Conservation (phyloP, 2,113 vertebrate species). For the Clarias batrachus region DNA sequence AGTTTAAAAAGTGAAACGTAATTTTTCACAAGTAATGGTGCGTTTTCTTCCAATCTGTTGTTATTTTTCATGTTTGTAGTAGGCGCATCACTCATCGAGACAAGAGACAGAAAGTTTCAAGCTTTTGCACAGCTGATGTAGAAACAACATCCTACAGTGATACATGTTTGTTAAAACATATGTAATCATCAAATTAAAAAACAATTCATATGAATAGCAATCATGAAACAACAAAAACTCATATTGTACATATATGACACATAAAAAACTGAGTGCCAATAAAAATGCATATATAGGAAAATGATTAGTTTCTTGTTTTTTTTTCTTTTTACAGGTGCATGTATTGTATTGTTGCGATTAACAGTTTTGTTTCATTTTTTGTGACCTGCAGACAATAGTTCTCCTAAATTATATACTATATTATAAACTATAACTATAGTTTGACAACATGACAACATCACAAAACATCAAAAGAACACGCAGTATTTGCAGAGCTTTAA, state of each 20-base stretch:
- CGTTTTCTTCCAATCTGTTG: neutral
- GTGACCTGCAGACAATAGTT: too few species aligned
- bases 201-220: neutral
- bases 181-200: neutral
- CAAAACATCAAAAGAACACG: too few species aligned
- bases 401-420: too few species aligned
- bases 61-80: neutral
- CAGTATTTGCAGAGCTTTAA: too few species aligned
- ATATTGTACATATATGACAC: neutral
- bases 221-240: neutral
- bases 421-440: too few species aligned
- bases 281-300: neutral
- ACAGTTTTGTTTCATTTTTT: too few species aligned
- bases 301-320: neutral
- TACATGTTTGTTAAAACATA: neutral
- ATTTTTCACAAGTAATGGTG: constrained; percentile 1
- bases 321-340: too few species aligned
- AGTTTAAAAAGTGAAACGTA: neutral
- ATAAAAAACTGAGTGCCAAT: neutral
- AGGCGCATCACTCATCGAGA: neutral
- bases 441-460: too few species aligned
- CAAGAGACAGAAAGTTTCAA: neutral
- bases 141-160: neutral
- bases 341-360: too few species aligned
- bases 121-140: neutral